A percentile compares a stretch with the other conserved stretches of the same genome.
Evolutionary conservation across 1,140 invertebrate species (phyloP).

Genomic region (Drosophila persimilis): DNA sequence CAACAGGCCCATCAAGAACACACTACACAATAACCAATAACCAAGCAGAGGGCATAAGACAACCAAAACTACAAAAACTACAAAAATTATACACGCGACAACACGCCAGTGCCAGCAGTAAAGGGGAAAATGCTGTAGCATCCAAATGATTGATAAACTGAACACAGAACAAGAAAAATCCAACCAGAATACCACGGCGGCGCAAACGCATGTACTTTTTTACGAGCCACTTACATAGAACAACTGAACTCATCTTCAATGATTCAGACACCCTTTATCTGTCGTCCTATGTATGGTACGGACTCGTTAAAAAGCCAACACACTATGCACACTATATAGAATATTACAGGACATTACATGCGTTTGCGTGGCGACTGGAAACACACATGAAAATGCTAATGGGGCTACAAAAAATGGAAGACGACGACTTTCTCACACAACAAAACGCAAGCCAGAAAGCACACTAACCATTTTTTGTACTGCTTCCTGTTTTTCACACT

Average conservation of each 20-base stretch:
- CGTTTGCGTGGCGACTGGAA: constrained; percentile 54
- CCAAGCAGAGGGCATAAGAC: background rate
- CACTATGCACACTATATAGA: constrained; percentile 21
- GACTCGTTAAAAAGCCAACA: constrained; percentile 63
- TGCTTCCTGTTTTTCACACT: constrained; percentile 45
- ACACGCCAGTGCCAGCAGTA: constrained; percentile 5
- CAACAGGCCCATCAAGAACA: constrained; percentile 37
- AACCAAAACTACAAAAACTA: background rate
- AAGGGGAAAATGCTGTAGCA: constrained; percentile 17
- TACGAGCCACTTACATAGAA: constrained; percentile 66
- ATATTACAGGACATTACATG: constrained; percentile 50
- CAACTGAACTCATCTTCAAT: constrained; percentile 28
- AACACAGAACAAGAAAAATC: constrained; percentile 9
- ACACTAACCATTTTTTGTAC: constrained; percentile 50
- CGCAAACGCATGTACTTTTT: constrained; percentile 79
- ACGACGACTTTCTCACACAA: constrained; percentile 29
- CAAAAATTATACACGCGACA: constrained; percentile 26
- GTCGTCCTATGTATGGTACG: constrained; percentile 52
- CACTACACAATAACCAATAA: constrained; percentile 37
- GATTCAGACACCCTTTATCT: constrained; percentile 26
- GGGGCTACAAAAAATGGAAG: constrained; percentile 41
- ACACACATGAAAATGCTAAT: constrained; percentile 46
- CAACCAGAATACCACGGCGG: constrained; percentile 4
- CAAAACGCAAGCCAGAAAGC: constrained; percentile 34
- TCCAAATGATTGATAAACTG: constrained; percentile 24